A percentile compares a stretch with the other conserved stretches of the same genome.
These are phyloP conservation scores for Nymphicus hollandicus DNA, from an alignment of 2,113 vertebrate genomes.

Conservation along the genomic window DNA sequence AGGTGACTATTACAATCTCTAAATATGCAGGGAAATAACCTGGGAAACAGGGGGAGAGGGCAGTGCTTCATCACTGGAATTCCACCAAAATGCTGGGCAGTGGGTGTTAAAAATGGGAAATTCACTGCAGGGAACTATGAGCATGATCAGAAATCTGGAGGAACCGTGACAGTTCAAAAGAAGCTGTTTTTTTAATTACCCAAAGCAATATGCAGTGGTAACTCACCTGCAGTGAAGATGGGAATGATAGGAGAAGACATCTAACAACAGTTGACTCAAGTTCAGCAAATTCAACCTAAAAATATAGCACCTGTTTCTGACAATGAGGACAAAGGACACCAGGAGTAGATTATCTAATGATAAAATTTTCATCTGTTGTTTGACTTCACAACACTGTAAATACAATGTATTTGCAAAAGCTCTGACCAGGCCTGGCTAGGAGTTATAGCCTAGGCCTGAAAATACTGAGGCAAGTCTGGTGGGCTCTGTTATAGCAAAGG, in stretches of 20 bases:
- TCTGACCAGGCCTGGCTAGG: background rate
- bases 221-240: background rate
- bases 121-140: background rate
- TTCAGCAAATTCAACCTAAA: background rate
- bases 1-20: background rate
- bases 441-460: background rate
- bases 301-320: background rate
- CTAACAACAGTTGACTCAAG: background rate
- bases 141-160: background rate
- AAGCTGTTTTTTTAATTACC: background rate
- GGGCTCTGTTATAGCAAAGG: background rate
- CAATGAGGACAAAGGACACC: background rate
- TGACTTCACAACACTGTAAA: background rate
- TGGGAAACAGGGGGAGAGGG: background rate
- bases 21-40: background rate
- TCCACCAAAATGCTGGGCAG: background rate
- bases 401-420: background rate
- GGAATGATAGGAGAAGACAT: background rate
- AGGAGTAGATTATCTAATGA: background rate
- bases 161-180: background rate
- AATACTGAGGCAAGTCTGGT: background rate
- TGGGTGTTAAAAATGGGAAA: background rate
- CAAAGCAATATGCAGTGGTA: background rate
- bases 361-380: background rate
- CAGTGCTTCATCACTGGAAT: background rate